These are phyloP conservation scores for Botrylloides violaceus DNA, from an alignment of 23 tunicate genomes.

Conservation along the genomic window DNA sequence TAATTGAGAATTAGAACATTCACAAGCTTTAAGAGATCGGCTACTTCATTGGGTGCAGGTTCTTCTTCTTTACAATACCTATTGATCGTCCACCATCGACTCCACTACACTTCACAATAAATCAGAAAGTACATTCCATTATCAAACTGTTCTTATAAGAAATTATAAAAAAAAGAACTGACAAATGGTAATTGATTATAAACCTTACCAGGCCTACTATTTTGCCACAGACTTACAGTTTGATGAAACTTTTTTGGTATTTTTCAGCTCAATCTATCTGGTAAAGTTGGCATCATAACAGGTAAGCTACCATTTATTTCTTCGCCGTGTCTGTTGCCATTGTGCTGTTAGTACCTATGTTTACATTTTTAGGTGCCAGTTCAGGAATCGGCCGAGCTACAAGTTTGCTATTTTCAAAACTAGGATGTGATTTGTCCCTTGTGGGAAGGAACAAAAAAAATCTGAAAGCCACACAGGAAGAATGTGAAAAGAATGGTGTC, in stretches of 20 bases:
- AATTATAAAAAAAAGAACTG: too few relatives aligned
- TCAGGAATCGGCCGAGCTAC: conserved; percentile 69
- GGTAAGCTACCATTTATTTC: background rate
- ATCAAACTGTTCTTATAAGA: too few relatives aligned
- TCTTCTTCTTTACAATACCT: too few relatives aligned
- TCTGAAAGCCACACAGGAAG: conserved; percentile 29
- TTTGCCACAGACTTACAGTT: too few relatives aligned
- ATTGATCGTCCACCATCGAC: too few relatives aligned
- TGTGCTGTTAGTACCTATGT: background rate
- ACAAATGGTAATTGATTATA: too few relatives aligned
- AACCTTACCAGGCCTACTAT: too few relatives aligned
- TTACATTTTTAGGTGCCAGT: conserved; percentile 43
- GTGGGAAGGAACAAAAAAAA: conserved; percentile 46
- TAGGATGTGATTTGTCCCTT: conserved; percentile 42
- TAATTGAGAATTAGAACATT: too few relatives aligned
- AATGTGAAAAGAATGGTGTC: conserved; percentile 27
- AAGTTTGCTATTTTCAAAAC: conserved; percentile 47
- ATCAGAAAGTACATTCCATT: too few relatives aligned
- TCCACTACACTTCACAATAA: too few relatives aligned
- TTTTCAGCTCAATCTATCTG: background rate
- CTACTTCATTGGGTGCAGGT: too few relatives aligned
- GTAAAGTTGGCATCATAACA: conserved; percentile 1
- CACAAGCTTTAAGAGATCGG: too few relatives aligned
- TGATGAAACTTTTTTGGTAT: background rate
- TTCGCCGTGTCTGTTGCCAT: background rate